Evolutionary conservation across 2,888 invertebrate species (phyloP).

Genomic region (Meta bourneti): DNA sequence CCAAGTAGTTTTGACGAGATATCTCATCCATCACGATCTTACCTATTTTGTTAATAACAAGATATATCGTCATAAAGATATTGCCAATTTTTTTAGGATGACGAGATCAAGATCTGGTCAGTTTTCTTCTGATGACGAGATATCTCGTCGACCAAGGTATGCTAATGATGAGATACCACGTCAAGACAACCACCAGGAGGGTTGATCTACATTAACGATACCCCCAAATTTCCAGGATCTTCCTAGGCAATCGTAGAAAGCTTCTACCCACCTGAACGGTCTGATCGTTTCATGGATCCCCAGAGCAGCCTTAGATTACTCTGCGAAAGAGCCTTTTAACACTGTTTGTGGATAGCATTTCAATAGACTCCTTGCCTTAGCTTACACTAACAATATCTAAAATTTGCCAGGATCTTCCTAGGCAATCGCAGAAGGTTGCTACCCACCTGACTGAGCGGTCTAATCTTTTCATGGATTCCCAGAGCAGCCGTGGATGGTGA

Average conservation of each 20-base stretch:
- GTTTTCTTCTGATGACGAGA: too few species aligned
- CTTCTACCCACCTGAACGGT: slow-evolving; percentile 86
- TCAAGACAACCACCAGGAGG: too few species aligned
- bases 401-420: slow-evolving; percentile 64
- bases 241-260: slow-evolving; percentile 50
- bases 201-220: background rate
- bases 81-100: too few species aligned
- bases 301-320: slow-evolving; percentile 88
- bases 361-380: background rate
- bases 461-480: slow-evolving; percentile 93
- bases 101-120: too few species aligned
- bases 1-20: too few species aligned
- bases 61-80: too few species aligned
- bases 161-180: too few species aligned
- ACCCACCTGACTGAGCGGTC: slow-evolving; percentile 91
- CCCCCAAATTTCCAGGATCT: slow-evolving; percentile 57
- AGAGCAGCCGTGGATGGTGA: slow-evolving; percentile 93
- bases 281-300: slow-evolving; percentile 94
- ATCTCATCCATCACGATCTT: too few species aligned
- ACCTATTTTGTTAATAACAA: too few species aligned
- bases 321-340: too few species aligned
- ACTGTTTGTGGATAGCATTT: too few species aligned
- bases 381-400: slow-evolving; percentile 39
- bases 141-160: too few species aligned
- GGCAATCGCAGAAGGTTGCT: slow-evolving; percentile 53